Base-by-base conservation (phyloP, 2,888 invertebrate genomes). In the Archaeoteleia sp. region DNA sequence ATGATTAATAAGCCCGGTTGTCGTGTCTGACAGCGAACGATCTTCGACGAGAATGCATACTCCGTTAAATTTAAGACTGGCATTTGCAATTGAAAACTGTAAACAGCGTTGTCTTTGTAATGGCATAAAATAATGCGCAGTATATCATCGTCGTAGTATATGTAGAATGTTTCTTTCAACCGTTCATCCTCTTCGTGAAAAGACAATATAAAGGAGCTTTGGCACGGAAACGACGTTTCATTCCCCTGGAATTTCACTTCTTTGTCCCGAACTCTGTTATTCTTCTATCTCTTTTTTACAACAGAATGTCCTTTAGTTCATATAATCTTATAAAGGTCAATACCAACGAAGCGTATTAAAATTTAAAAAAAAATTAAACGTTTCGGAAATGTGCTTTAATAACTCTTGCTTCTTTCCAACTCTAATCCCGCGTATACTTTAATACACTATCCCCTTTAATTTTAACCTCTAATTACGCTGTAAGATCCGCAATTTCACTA, bases 211-310 rank as follows among this genome's bases (percentile, higher is more conserved):
- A 61, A 65, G 23, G 42, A 48, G 43, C 40, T 49, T 63, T 43
- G 54, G 27, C 40, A 32, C 55, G 45, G 55, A 63, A 65, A 65
- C 49, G 39, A 65, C 53, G 45, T 58, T 66, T 53, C 42, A 45
- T 57, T 58, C 53, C 17, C 35, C 34, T 45, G 40, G 20, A 58
- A 66, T 35, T 53, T 66, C 42, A 27, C 43, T 53, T 25, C 65
- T 66, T 66, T 58, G 58, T 58, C 53, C 58, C 42, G 14, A 53
- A 27, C 53, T 53, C 54, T 48, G 46, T 53, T 66, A 51, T 58
- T 51, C 20, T 46, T n/a, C 51, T 46, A 37, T 65, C 37, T 35
- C 40, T 4, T 30, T 46, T 51, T 53, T 27, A 32, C 9, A 32
- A 20, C 51, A 12, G 35, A 57, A 65, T 29, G 57, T 55, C 51